These are phyloP conservation scores for Cyclopterus lumpus DNA, from an alignment of 2,797 vertebrate species.

Conservation along the genomic window DNA sequence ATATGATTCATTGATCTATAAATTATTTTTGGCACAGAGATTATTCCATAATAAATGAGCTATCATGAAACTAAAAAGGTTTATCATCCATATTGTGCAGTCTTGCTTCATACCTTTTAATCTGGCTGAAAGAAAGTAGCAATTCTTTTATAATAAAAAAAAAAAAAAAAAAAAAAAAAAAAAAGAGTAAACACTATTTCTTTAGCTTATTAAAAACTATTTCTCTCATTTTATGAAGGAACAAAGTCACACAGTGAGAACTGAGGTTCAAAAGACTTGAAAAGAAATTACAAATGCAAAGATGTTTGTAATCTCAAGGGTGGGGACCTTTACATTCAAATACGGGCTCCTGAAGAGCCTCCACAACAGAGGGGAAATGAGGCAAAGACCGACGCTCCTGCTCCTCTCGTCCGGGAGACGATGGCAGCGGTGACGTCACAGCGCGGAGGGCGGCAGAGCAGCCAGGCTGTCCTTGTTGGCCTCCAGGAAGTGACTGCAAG, in stretches of 20 bases:
- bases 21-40: constrained; percentile 45
- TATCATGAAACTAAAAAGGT: constrained; percentile 34
- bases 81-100: constrained; percentile 32
- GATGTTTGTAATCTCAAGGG: not conserved
- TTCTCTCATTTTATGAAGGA: constrained; percentile 6
- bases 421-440: constrained; percentile 26
- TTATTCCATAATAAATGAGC: not conserved
- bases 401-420: constrained; percentile 4
- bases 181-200: not conserved
- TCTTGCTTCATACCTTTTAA: constrained; percentile 28
- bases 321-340: constrained; percentile 12
- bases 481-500: constrained; percentile 90
- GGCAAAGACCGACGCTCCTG: constrained; percentile 4
- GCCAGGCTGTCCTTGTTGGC: constrained; percentile 85
- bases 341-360: not conserved
- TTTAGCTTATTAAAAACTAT: not conserved
- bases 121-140: constrained; percentile 23
- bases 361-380: not conserved
- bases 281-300: constrained; percentile 13
- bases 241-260: constrained; percentile 3
- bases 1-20: constrained; percentile 24
- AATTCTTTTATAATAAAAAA: not conserved
- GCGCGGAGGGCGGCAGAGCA: constrained; percentile 39
- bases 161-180: not conserved
- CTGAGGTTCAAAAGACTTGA: not conserved